phyloP scores from a whole-genome alignment of 2,113 vertebrate species.

The Artemisiospiza belli region DNA sequence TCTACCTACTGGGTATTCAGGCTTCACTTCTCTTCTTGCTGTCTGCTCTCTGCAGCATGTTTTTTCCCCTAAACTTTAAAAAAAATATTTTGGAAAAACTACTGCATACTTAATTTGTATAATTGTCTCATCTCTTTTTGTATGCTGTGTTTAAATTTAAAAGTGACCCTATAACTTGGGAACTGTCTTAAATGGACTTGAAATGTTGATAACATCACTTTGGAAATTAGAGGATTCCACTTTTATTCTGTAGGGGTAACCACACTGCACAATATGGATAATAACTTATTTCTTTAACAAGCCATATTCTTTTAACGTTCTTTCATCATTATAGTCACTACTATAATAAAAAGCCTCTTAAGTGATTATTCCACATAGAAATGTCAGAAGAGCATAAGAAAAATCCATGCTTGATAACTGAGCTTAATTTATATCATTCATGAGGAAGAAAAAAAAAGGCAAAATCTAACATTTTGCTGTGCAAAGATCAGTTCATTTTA shows the following conservation, averaged over 20 bases:
- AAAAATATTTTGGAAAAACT: not conserved
- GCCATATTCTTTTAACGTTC: not conserved
- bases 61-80: not conserved
- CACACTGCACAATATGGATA: not conserved
- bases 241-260: not conserved
- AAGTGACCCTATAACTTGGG: not conserved
- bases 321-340: not conserved
- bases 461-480: not conserved
- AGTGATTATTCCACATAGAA: not conserved
- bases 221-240: not conserved
- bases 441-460: not conserved
- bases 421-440: not conserved
- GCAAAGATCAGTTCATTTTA: not conserved
- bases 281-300: not conserved
- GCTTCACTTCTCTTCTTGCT: not conserved
- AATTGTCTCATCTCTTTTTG: not conserved
- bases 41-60: not conserved
- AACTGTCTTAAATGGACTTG: not conserved
- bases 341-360: not conserved
- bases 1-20: not conserved
- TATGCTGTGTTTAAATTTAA: not conserved
- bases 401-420: not conserved
- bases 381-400: not conserved
- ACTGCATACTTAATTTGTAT: not conserved
- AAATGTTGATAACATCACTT: not conserved